These are phyloP conservation scores for Aphis craccivora DNA, from an alignment of 1,140 invertebrate genomes.

Conservation along the genomic window DNA sequence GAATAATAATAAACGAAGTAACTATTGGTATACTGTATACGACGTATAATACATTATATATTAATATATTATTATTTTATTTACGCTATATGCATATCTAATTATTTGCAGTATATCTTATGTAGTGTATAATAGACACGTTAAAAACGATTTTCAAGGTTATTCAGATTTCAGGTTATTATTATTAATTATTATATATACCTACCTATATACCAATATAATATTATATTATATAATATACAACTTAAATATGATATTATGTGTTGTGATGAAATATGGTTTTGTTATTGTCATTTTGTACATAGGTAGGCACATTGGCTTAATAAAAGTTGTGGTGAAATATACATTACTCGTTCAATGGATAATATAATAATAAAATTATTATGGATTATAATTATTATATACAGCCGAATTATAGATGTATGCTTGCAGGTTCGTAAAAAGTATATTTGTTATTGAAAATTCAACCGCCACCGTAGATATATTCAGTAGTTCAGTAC, in stretches of 20 bases:
- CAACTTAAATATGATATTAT: neutral
- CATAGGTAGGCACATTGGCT: neutral
- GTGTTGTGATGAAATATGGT: neutral
- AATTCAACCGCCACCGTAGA: neutral
- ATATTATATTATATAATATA: neutral
- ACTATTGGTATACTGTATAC: neutral
- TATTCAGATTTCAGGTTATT: conserved; percentile 8
- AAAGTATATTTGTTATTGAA: neutral
- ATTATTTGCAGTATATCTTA: neutral
- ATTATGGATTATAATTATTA: neutral
- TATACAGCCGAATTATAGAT: neutral
- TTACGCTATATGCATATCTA: neutral
- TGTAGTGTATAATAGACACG: neutral
- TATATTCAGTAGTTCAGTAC: neutral
- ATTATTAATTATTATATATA: neutral
- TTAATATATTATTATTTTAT: neutral
- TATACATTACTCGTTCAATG: neutral
- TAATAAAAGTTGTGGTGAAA: neutral
- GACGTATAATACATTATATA: neutral
- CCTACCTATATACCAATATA: neutral
- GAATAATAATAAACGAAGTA: neutral
- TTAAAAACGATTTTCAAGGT: conserved; percentile 32
- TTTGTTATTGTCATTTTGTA: neutral
- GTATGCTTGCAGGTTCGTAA: neutral
- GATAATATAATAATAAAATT: neutral